Evolutionary conservation across 2,113 vertebrate species (phyloP).

Genomic region (Limnothrissa miodon): DNA sequence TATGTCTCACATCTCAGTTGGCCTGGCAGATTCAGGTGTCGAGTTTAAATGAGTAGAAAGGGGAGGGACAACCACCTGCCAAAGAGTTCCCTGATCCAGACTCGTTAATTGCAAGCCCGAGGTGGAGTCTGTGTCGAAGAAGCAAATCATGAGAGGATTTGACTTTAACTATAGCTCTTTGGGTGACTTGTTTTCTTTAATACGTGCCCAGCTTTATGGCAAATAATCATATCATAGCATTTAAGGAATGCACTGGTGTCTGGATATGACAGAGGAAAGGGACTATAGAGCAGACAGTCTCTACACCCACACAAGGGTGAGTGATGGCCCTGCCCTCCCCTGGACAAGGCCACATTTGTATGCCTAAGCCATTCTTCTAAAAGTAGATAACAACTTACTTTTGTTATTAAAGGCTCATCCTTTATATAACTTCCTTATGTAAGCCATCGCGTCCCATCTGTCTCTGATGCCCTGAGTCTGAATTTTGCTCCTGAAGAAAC

Average conservation of each 20-base stretch:
- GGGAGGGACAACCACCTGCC: conserved; percentile 27
- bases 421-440: not conserved
- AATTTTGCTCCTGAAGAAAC: not conserved
- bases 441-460: not conserved
- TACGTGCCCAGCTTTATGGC: conserved; percentile 4
- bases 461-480: not conserved
- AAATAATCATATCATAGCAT: conserved; percentile 37
- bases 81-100: conserved; percentile 31
- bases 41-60: not conserved
- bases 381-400: not conserved
- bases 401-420: not conserved
- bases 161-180: conserved; percentile 34
- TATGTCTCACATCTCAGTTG: not conserved
- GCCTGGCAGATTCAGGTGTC: not conserved
- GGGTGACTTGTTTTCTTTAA: conserved; percentile 14
- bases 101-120: conserved; percentile 36
- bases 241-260: conserved; percentile 40
- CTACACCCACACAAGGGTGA: not conserved
- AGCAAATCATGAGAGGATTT: conserved; percentile 23
- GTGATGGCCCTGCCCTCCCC: not conserved
- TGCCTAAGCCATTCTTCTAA: not conserved
- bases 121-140: conserved; percentile 27
- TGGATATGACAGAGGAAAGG: not conserved
- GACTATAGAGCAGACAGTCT: not conserved
- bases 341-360: not conserved